Base-by-base conservation (phyloP, 2,797 vertebrate genomes). In the Pangasius larnaudii region DNA sequence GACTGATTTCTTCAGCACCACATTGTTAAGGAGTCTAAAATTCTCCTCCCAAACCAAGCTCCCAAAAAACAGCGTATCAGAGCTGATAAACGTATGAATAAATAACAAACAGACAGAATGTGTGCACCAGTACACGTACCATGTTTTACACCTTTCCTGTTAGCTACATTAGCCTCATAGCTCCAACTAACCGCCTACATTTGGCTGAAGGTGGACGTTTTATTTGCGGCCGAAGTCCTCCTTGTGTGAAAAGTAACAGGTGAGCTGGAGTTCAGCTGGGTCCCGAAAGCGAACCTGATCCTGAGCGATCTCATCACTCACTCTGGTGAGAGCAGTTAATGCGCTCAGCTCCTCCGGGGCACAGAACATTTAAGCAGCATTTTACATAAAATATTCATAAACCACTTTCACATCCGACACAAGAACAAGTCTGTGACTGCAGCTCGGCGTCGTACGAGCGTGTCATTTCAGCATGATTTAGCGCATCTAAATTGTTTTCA, bases 301-400 rank as follows among this genome's bases (percentile, higher is more conserved):
- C 30, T 58, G 11, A 79, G 22, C 0, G 5, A 16, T 16, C 5
- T 51, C 51, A 13, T 79, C n/a, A 0, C 1, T 36, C 30, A 1
- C 51, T 56, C 30, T 33, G 18, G 58, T 1, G 51, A 53, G 49
- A 53, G 49, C 27, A 1, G 27, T 53, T 77, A 77, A 77, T 53
- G 9, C 6, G 71, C 5, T 2, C 13, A 5, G 18, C 46, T 58
- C 30, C n/a, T 33, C 36, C 11, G 2, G 33, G 22, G 6, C 30
- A 27, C 71, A 5, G 27, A 61, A 14, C 30, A 24, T 86, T 49
- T 30, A 49, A 85, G 10, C 84, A 33, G 56, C 42, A 3, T 30
- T 61, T 49, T 14, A 39, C 49, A 85, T 72, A 5, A 72, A 85
- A 56, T 71, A 65, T 84, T 84, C 69, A 80, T 77, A 19, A 27